phyloP scores from a whole-genome alignment of 1,140 invertebrate species.

The Drosophila nannoptera region DNA sequence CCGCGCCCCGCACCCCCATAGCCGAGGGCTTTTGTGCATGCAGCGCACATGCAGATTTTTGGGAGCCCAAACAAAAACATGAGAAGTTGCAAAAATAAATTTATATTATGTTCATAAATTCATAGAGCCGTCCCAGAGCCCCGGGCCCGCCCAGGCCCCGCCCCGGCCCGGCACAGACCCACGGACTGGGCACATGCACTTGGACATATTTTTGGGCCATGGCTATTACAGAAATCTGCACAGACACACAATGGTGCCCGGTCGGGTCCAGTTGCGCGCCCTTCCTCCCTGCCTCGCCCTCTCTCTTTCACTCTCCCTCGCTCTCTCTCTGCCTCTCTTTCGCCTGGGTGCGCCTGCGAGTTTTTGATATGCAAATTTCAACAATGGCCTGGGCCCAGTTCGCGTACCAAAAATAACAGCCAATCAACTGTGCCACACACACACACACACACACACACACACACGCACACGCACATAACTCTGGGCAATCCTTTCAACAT shows the following conservation, averaged over 20 bases:
- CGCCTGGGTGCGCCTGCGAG: constrained; percentile 19
- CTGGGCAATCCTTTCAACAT: constrained; percentile 73
- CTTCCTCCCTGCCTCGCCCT: constrained; percentile 11
- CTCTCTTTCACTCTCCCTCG: constrained; percentile 8
- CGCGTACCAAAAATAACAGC: constrained; percentile 77
- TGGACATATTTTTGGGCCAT: constrained; percentile 44
- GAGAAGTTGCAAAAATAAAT: constrained; percentile 78
- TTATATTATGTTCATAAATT: constrained; percentile 79
- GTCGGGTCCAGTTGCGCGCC: constrained; percentile 5
- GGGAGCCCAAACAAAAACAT: constrained; percentile 68
- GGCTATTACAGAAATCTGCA: constrained; percentile 60
- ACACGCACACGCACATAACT: constrained; percentile 45
- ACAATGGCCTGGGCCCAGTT: constrained; percentile 53
- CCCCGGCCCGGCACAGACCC: background rate
- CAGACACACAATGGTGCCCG: constrained; percentile 39
- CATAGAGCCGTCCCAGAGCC: constrained; percentile 56
- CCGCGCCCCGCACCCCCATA: background rate
- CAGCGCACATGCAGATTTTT: constrained; percentile 66
- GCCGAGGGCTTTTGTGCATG: constrained; percentile 29
- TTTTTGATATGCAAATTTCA: constrained; percentile 79
- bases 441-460: constrained; percentile 33
- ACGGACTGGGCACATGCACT: constrained; percentile 42
- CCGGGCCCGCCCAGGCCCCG: constrained; percentile 10
- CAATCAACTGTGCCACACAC: constrained; percentile 73
- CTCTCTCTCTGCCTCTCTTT: constrained; percentile 8